Base-by-base conservation (phyloP, 2,888 invertebrate genomes). In the Leptura quadrifasciata region DNA sequence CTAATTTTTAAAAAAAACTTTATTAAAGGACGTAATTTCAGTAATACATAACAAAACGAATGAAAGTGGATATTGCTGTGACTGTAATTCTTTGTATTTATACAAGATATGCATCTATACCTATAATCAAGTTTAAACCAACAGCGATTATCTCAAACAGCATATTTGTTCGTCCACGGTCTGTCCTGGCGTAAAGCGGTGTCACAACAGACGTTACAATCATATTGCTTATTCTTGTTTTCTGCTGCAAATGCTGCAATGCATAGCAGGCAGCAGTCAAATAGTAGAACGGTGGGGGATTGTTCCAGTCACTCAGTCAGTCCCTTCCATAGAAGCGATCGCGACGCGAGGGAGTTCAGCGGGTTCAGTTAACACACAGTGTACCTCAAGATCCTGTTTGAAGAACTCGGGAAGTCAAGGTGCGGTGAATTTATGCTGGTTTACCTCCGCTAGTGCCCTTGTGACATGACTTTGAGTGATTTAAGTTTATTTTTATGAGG, bases 351-450 rank as follows among this genome's bases (percentile, higher is more conserved):
- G 47, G 47, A 47, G 47, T 47, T 47, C 47, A 47, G 65, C n/a
- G 75, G 71, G 75, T 77, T 77, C 76, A 79, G 77, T 79, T 72
- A 76, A 60, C 57, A 74, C 35, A 74, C 69, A 75, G 76, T 75
- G 71, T 76, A 39, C 74, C 75, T 74, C 75, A 76, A 77, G 77
- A 75, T 75, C 74, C 73, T 71, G 39, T 72, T 39, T 35, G 65
- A 21, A 69, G 63, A 78, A 75, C 74, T 73, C 71, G 54, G 67
- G 54, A 15, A 67, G n/a, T 54, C 52, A 67, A 67, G 65, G 65
- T 67, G 65, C 65, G 65, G 54, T 52, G 9, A 52, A 27, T 60
- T 12, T 27, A n/a, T 15, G 52, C 47, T 64, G 24, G 60, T 61
- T 61, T 61, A 61, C 60, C 60, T 61, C 65, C 15, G n/a, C 54